Percentiles rank a stretch among this genome's conserved stretches.
These are phyloP conservation scores for Chrysolina americana DNA, from an alignment of 2,888 invertebrate species.

Conservation along the genomic window DNA sequence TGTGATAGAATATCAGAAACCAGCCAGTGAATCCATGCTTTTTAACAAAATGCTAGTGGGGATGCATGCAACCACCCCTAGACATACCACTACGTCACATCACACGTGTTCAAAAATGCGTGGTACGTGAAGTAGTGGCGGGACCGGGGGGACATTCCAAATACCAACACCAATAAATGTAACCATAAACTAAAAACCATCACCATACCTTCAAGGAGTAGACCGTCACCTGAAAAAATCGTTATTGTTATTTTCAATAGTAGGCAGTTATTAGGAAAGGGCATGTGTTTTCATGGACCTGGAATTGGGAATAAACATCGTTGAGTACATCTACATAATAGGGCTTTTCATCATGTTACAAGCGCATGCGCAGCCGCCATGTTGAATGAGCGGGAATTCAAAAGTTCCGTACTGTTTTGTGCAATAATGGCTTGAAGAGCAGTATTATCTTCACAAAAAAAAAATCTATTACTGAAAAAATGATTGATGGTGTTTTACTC, in stretches of 20 bases:
- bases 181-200: slow-evolving; percentile 16
- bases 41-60: neutral
- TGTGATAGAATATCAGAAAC: neutral
- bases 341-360: too few species aligned
- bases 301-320: too few species aligned
- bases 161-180: slow-evolving; percentile 31
- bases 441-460: too few species aligned
- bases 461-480: too few species aligned
- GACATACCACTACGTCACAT: slow-evolving; percentile 70
- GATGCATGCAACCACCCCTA: slow-evolving; percentile 59
- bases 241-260: neutral
- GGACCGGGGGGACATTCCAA: slow-evolving; percentile 60
- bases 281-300: neutral
- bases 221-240: slow-evolving; percentile 3
- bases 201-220: slow-evolving; percentile 1
- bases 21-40: slow-evolving; percentile 2
- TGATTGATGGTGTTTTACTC: too few species aligned
- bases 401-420: too few species aligned
- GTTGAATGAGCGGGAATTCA: too few species aligned
- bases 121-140: slow-evolving; percentile 66
- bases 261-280: neutral
- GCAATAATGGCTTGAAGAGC: too few species aligned
- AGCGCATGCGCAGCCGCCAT: too few species aligned
- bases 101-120: slow-evolving; percentile 65
- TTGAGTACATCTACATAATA: too few species aligned